These are phyloP conservation scores for Hirtodrosophila duncani DNA, from an alignment of 2,888 invertebrate genomes.

Conservation along the genomic window DNA sequence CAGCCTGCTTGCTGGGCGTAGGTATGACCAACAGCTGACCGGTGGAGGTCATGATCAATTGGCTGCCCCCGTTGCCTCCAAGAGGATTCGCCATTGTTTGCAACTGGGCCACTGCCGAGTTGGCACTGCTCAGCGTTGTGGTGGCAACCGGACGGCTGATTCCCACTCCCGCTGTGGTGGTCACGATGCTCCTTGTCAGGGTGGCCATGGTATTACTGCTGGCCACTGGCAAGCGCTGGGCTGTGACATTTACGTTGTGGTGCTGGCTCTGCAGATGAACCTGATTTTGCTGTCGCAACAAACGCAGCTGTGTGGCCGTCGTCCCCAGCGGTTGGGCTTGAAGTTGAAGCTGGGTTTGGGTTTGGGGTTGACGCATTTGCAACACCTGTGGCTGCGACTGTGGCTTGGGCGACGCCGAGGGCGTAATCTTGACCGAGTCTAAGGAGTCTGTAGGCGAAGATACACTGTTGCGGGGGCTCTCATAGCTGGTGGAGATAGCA, in stretches of 20 bases:
- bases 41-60: slow-evolving; percentile 78
- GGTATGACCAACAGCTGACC: slow-evolving; percentile 78
- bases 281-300: slow-evolving; percentile 46
- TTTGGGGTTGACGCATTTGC: slow-evolving; percentile 31
- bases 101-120: slow-evolving; percentile 47
- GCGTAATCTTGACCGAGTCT: slow-evolving; percentile 60
- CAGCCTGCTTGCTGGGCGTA: slow-evolving; percentile 40
- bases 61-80: slow-evolving; percentile 59
- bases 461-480: slow-evolving; percentile 84
- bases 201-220: slow-evolving; percentile 31
- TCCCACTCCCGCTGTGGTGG: slow-evolving; percentile 81
- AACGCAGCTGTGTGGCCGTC: slow-evolving; percentile 39
- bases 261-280: slow-evolving; percentile 18
- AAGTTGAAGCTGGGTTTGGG: slow-evolving; percentile 52
- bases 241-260: too few relatives aligned
- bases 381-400: slow-evolving; percentile 33
- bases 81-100: slow-evolving; percentile 67
- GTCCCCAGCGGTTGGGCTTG: slow-evolving; percentile 3
- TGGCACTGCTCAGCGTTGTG: slow-evolving; percentile 42
- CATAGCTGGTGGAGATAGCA: slow-evolving; percentile 90
- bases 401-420: slow-evolving; percentile 77
- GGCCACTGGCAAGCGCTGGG: slow-evolving; percentile 72
- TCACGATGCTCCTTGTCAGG: slow-evolving; percentile 87
- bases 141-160: slow-evolving; percentile 82
- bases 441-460: slow-evolving; percentile 80